These are phyloP conservation scores for Muscicapa adusta DNA, from an alignment of 2,113 vertebrate species.

Conservation along the genomic window DNA sequence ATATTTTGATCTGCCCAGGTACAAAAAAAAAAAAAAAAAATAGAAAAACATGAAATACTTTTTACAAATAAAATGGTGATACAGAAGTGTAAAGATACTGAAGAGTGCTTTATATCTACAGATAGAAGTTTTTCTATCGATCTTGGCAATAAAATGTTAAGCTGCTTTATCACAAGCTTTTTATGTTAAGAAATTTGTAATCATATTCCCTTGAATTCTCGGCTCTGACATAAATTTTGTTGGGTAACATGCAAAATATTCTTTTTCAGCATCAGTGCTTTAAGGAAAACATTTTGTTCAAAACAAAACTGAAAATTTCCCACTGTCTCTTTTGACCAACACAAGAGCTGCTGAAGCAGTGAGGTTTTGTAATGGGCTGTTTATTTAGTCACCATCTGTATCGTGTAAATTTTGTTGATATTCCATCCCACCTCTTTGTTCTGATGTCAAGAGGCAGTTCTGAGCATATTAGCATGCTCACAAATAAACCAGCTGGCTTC, in stretches of 20 bases:
- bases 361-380: slow-evolving; percentile 66
- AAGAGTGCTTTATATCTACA: background rate
- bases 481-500: slow-evolving; percentile 64
- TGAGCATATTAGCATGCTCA: slow-evolving; percentile 61
- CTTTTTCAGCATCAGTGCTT: background rate
- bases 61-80: background rate
- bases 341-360: slow-evolving; percentile 40
- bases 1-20: background rate
- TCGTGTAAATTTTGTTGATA: slow-evolving; percentile 66
- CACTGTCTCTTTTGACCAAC: slow-evolving; percentile 64
- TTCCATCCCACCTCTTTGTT: slow-evolving; percentile 38
- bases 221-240: background rate
- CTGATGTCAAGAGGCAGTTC: slow-evolving; percentile 71
- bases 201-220: slow-evolving; percentile 76
- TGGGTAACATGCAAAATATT: background rate
- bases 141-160: background rate
- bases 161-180: accelerated
- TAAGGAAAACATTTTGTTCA: background rate
- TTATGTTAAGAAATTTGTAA: slow-evolving; percentile 71
- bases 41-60: background rate
- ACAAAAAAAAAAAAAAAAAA: background rate
- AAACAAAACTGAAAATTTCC: slow-evolving; percentile 58
- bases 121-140: background rate
- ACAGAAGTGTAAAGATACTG: background rate
- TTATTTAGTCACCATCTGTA: slow-evolving; percentile 70